These are phyloP conservation scores for Todus mexicanus DNA, from an alignment of 2,797 vertebrate genomes.

Conservation along the genomic window DNA sequence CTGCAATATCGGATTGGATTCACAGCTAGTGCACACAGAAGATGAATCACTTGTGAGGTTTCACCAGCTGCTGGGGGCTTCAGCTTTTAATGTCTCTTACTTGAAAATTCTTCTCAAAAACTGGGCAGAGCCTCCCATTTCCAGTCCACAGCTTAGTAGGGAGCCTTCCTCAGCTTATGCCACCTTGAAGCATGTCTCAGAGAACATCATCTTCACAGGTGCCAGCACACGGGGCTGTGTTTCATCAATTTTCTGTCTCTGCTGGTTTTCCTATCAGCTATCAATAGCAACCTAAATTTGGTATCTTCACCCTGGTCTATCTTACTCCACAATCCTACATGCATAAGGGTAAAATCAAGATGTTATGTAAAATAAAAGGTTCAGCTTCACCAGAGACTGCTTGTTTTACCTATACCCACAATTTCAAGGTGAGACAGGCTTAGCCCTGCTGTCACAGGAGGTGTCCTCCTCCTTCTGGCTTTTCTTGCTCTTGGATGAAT, in stretches of 20 bases:
- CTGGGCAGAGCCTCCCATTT: neutral
- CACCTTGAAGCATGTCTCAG: neutral
- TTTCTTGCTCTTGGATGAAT: neutral
- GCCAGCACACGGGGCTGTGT: neutral
- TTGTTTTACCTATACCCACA: neutral
- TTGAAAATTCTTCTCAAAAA: neutral
- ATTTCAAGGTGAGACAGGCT: neutral
- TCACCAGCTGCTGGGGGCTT: neutral
- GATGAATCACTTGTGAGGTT: neutral
- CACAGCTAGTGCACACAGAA: neutral
- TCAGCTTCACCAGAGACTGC: neutral
- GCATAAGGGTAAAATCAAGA: neutral
- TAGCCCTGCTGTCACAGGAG: neutral
- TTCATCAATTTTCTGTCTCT: neutral
- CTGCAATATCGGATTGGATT: neutral
- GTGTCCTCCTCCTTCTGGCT: neutral
- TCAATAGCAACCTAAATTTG: neutral
- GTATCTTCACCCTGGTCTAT: neutral
- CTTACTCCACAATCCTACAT: neutral
- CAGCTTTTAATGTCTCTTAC: neutral
- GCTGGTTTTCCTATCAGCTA: neutral
- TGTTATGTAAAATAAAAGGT: neutral
- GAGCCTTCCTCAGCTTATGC: neutral
- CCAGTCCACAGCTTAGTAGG: neutral
- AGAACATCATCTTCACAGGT: neutral